Base-by-base conservation (phyloP, 2,113 vertebrate genomes). In the Etia nguti region DNA sequence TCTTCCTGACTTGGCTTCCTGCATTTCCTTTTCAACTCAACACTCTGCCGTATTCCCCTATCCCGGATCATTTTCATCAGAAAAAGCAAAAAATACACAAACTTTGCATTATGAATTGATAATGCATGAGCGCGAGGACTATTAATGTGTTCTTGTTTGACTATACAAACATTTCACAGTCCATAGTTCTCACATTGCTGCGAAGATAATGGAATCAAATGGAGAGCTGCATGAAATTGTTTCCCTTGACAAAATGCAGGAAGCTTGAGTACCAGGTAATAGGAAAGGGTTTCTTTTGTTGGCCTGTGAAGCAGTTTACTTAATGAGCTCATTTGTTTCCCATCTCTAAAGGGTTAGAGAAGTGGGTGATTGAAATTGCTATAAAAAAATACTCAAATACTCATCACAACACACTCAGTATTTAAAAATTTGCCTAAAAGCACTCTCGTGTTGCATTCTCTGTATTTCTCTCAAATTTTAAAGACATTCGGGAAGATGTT, bases 1-100 rank as follows among this genome's bases (percentile, higher is more conserved):
- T 87, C 88, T 96, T 94, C 92, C 93, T 86, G 86, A 82, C 80
- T 95, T 84, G 81, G 79, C 92, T 90, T 86, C 90, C 87, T 65
- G 82, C 6, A 41, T 86, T 95, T 95, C 86, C 95, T 90, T 55
- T 46, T 88, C 26, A 83, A 73, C 34, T 87, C 77, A 52, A 34
- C 1, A 56, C 84, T 81, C 60, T 54, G 50, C 22, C 1, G 3
- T 20, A 54, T 79, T 68, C 79, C 46, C 41, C 36, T 36, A 59
- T 73, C 36, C 36, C 18, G 4, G 81, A 15, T 46, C 54, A 88
- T 41, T 36, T 81, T 70, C n/a, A 82, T 89, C 79, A 24, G 48
- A 26, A 34, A 10, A 77, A 56, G 50, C 60, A 22, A 68, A 68
- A 81, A 48, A 68, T 15, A 36, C 24, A 41, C 41, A 43, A 29